Evolutionary conservation across 2,888 invertebrate genomes (phyloP).

Genomic region (Volucella bombylans): DNA sequence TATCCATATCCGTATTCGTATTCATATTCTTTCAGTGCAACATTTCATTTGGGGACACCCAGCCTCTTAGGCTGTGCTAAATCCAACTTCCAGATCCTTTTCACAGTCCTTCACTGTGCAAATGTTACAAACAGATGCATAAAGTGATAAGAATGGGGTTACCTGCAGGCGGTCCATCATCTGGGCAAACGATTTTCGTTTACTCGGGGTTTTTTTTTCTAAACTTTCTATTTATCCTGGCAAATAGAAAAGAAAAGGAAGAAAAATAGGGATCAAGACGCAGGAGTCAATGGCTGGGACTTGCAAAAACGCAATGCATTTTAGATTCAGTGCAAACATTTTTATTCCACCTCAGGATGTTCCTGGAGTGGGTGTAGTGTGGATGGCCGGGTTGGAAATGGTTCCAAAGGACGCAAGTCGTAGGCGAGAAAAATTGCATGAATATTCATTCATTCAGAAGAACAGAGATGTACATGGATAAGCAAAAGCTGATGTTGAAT

Average conservation of each 20-base stretch:
- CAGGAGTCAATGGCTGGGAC: slow-evolving; percentile 57
- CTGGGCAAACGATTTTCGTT: slow-evolving; percentile 65
- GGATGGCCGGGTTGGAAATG: neutral
- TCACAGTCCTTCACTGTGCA: slow-evolving; percentile 50
- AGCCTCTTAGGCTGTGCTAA: slow-evolving; percentile 53
- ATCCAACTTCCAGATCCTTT: slow-evolving; percentile 55
- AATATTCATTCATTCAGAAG: slow-evolving; percentile 66
- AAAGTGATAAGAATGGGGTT: slow-evolving; percentile 71
- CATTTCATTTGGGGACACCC: slow-evolving; percentile 60
- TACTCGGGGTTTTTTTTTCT: slow-evolving; percentile 17
- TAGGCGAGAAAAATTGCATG: slow-evolving; percentile 60
- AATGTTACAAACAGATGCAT: slow-evolving; percentile 72
- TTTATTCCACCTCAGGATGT: slow-evolving; percentile 53
- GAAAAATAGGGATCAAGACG: slow-evolving; percentile 1
- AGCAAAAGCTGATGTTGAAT: slow-evolving; percentile 51
- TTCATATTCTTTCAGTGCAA: slow-evolving; percentile 64
- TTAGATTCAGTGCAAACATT: slow-evolving; percentile 70
- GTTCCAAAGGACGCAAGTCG: slow-evolving; percentile 60
- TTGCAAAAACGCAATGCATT: slow-evolving; percentile 73
- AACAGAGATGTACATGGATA: slow-evolving; percentile 72
- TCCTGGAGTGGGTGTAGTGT: neutral
- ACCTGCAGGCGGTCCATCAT: slow-evolving; percentile 62
- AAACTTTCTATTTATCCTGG: slow-evolving; percentile 56
- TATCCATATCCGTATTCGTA: slow-evolving; percentile 14
- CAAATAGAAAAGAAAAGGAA: slow-evolving; percentile 45